phyloP scores from a whole-genome alignment of 2,888 invertebrate genomes.

The Buathra laborator region DNA sequence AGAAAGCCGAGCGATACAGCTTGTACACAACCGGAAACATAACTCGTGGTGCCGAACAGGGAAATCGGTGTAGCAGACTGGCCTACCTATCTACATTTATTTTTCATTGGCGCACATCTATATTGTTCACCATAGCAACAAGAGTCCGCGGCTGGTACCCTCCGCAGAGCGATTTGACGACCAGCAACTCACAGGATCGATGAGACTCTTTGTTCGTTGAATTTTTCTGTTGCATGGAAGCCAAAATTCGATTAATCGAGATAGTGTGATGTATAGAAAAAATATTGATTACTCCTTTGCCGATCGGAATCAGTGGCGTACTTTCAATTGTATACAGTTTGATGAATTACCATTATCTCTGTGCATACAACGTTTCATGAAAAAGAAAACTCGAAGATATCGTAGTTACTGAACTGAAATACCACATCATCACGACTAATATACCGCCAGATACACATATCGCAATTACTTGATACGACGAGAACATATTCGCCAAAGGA shows the following conservation, averaged over 20 bases:
- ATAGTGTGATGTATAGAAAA: neutral
- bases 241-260: neutral
- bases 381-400: no score
- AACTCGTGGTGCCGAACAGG: constrained; percentile 52
- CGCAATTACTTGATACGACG: neutral
- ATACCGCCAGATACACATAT: no score
- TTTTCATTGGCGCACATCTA: constrained; percentile 35
- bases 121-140: constrained; percentile 11
- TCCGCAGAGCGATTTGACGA: constrained; percentile 7
- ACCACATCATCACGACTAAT: no score
- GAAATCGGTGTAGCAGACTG: constrained; percentile 50
- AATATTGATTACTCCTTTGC: neutral
- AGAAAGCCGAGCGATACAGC: constrained; percentile 12
- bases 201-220: constrained; percentile 9
- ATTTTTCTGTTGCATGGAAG: constrained; percentile 21
- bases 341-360: neutral
- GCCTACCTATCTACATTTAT: neutral
- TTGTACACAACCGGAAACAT: constrained; percentile 55
- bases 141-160: constrained; percentile 26
- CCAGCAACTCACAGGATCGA: constrained; percentile 18
- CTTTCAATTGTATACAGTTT: neutral
- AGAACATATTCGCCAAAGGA: neutral
- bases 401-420: no score
- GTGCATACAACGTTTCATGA: no score
- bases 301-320: neutral